Base-by-base conservation (phyloP, 2,113 vertebrate species). In the Cyprinodon tularosa region DNA sequence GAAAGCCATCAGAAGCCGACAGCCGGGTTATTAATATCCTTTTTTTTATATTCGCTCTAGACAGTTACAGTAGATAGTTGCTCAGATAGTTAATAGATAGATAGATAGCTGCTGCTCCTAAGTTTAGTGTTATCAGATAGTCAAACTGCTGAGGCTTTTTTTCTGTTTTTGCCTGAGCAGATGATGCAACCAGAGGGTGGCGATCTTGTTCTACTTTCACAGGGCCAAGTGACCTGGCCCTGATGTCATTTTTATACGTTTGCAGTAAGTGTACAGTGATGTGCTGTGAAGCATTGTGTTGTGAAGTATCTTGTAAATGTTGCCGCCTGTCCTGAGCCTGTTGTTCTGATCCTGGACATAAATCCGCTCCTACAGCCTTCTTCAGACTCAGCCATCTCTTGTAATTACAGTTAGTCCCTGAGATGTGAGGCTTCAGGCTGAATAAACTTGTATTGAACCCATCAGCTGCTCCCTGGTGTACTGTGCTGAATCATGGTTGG, bases 261-360 rank as follows among this genome's bases (percentile, higher is more conserved):
- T 78, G 78, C 66, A 81, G 22, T 77, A 61, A 62, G 60, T 79
- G 80, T 84, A 53, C 44, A 45, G 65, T 92, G 79, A 72, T 82
- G 83, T 88, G 8, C 65, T 64, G 89, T 91, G 86, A 89, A 69
- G 71, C 83, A 80, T 76, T 78, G 88, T 92, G 82, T 91, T n/a
- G 88, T 93, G 80, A 87, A 75, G 89, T 89, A 89, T 90, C 91
- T 62, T 84, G 88, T 91, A 75, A 86, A 72, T 69, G 79, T 70
- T 47, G 12, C 86, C 62, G 64, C 78, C 48, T 69, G 53, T 73
- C 72, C 50, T 3, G 63, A 57, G 72, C 84, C 84, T 76, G 84
- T 76, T 73, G 66, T 86, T 72, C 71, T 84, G 77, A 80, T 14
- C 81, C 78, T 89, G 88, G 85, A 87, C 78, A 86, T 82, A 83